Evolutionary conservation across 1,140 invertebrate genomes (phyloP).

Genomic region (Branchinecta lynchi): DNA sequence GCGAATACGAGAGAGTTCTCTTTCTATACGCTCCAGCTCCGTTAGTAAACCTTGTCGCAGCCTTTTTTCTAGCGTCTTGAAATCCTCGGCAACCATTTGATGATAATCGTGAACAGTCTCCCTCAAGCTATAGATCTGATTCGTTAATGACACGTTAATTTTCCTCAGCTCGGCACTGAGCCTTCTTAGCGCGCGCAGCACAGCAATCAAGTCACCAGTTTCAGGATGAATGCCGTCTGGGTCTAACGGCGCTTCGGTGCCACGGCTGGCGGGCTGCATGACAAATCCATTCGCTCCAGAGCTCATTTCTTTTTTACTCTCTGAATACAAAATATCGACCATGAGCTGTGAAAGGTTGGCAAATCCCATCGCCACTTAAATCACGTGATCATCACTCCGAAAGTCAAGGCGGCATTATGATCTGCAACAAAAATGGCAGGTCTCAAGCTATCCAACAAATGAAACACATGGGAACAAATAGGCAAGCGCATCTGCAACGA

Average conservation of each 20-base stretch:
- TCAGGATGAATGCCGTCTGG: not conserved
- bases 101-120: not conserved
- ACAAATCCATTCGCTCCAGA: too few species aligned
- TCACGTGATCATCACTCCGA: too few species aligned
- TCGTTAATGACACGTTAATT: conserved; percentile 1
- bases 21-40: not conserved
- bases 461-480: too few species aligned
- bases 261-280: too few species aligned
- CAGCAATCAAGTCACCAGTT: not conserved
- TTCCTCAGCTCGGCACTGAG: not conserved
- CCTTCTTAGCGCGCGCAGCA: not conserved
- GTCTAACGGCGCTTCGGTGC: not conserved
- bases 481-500: too few species aligned
- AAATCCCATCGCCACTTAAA: too few species aligned
- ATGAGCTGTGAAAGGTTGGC: too few species aligned
- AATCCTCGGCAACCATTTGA: not conserved
- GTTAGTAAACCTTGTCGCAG: not conserved
- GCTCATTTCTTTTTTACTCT: too few species aligned
- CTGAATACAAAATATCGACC: too few species aligned
- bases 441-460: too few species aligned
- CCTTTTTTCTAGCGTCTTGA: not conserved
- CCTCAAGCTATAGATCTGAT: not conserved
- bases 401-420: too few species aligned
- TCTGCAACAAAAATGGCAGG: too few species aligned
- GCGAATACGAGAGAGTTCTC: not conserved